These are phyloP conservation scores for Marmota flaviventris DNA, from an alignment of 2,113 vertebrate genomes.

Conservation along the genomic window DNA sequence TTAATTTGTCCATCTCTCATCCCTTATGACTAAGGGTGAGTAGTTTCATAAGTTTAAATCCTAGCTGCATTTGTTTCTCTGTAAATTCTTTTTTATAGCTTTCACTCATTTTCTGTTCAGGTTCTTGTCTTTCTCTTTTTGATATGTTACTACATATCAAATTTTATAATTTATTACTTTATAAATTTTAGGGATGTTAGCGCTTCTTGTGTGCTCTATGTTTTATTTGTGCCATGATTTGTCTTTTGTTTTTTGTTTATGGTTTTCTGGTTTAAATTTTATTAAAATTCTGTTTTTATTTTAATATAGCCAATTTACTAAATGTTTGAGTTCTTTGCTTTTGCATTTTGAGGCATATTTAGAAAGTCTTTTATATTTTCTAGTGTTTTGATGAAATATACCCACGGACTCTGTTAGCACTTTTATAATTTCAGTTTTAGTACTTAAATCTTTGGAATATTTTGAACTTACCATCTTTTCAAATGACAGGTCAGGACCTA, in stretches of 20 bases:
- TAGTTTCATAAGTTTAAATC: background rate
- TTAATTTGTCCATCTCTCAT: background rate
- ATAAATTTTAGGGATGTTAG: background rate
- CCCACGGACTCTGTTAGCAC: background rate
- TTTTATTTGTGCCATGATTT: background rate
- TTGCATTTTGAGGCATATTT: background rate
- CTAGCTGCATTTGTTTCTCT: background rate
- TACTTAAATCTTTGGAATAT: background rate
- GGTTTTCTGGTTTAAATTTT: background rate
- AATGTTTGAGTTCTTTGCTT: background rate
- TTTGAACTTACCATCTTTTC: background rate
- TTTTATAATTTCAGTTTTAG: background rate
- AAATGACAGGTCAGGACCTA: background rate
- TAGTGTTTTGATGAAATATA: background rate
- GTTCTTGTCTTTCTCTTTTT: background rate
- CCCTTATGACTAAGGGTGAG: background rate
- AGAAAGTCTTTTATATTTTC: background rate
- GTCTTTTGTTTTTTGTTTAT: background rate
- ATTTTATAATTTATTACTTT: no score
- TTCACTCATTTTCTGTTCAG: background rate
- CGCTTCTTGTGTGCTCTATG: background rate
- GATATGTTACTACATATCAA: background rate
- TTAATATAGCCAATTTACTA: background rate
- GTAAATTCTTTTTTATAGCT: background rate
- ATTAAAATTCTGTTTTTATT: background rate